Percentiles rank a stretch among this genome's conserved stretches.
Conservation (phyloP, 2,797 vertebrate species). For the Psittacula derbiana region DNA sequence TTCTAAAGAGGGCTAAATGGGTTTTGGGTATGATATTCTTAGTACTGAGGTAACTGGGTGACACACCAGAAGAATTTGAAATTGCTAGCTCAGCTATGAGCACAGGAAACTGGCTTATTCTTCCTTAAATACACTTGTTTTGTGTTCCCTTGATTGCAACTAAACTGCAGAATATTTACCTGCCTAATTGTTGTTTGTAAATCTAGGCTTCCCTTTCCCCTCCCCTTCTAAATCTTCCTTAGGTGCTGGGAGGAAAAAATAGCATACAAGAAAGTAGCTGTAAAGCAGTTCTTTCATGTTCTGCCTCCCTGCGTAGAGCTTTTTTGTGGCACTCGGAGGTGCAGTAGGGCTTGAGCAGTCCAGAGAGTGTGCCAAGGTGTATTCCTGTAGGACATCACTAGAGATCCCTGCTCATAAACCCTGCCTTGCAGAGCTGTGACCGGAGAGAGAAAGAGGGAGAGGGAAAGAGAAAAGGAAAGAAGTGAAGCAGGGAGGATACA, state of each 20-base stretch:
- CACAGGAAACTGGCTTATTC: not conserved
- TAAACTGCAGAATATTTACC: conserved; percentile 47
- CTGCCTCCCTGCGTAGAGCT: not conserved
- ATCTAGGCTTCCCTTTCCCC: not conserved
- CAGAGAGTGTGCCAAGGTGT: conserved; percentile 39
- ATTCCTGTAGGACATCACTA: conserved; percentile 35
- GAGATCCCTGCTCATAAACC: conserved; percentile 17
- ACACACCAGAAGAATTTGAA: not conserved
- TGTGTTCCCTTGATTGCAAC: conserved; percentile 5
- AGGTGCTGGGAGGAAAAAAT: not conserved
- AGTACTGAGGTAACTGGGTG: not conserved
- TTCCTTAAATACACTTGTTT: conserved; percentile 13
- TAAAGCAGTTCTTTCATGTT: conserved; percentile 50
- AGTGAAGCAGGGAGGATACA: not conserved
- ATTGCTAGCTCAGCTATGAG: not conserved
- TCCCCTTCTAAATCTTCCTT: not conserved
- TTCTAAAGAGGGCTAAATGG: not conserved
- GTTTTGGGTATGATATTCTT: not conserved
- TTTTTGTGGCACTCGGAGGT: conserved; percentile 51
- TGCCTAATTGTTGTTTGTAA: conserved; percentile 57
- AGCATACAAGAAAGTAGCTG: conserved; percentile 1
- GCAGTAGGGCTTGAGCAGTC: conserved; percentile 51
- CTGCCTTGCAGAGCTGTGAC: conserved; percentile 12
- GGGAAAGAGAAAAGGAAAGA: not conserved
- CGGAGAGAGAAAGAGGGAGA: not conserved